Evolutionary conservation across 2,797 vertebrate species (phyloP).

Genomic region (Macroramphosus scolopax): DNA sequence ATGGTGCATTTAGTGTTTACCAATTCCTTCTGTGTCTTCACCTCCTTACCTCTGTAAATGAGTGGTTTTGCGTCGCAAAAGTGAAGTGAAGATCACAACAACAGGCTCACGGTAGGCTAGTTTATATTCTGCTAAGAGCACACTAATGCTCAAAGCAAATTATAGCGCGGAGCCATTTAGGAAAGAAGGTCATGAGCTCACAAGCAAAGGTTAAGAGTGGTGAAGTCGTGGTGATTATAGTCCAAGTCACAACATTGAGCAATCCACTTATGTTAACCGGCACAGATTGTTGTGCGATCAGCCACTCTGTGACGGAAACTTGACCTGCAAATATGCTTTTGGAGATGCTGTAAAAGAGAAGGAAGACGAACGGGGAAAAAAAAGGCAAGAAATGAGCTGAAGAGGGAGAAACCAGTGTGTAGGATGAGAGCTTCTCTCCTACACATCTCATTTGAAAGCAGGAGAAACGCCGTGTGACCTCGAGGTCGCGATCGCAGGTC

Average conservation of each 20-base stretch:
- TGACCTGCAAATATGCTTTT: slow-evolving; percentile 14
- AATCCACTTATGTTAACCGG: slow-evolving; percentile 40
- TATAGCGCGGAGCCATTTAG: slow-evolving; percentile 29
- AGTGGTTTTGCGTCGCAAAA: slow-evolving; percentile 11
- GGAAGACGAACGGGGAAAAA: background rate
- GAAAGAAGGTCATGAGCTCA: slow-evolving; percentile 27
- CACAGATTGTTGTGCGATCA: slow-evolving; percentile 4
- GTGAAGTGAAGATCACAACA: slow-evolving; percentile 17
- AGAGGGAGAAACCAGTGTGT: slow-evolving; percentile 5
- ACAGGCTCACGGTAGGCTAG: background rate
- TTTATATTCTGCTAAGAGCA: slow-evolving; percentile 22
- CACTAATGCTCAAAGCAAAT: slow-evolving; percentile 35
- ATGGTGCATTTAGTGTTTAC: too few species aligned
- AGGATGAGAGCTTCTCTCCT: slow-evolving; percentile 32
- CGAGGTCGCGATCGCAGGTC: slow-evolving; percentile 57
- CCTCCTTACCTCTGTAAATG: slow-evolving; percentile 1
- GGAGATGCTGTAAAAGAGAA: slow-evolving; percentile 3
- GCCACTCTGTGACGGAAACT: slow-evolving; percentile 16
- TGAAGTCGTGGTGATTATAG: slow-evolving; percentile 48
- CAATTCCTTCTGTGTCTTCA: background rate
- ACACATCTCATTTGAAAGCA: slow-evolving; percentile 63
- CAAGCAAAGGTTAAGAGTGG: slow-evolving; percentile 56
- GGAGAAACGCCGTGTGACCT: slow-evolving; percentile 49
- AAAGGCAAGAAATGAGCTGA: background rate
- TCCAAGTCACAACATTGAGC: slow-evolving; percentile 32